Conservation (phyloP, 2,797 vertebrate genomes). For the Falco berigora region DNA sequence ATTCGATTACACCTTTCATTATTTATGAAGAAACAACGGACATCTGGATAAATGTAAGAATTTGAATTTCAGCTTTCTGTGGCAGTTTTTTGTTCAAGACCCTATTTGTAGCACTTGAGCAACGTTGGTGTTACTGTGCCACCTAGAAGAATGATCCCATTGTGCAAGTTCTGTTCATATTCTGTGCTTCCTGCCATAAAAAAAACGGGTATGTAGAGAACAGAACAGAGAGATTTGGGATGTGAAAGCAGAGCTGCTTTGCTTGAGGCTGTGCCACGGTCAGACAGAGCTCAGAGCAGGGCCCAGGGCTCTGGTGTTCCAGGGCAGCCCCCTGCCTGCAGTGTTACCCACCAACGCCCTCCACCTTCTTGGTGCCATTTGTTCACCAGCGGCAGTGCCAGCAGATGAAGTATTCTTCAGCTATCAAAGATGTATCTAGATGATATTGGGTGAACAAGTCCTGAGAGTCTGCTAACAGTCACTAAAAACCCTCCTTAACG, state of each 20-base stretch:
- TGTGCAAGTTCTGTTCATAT: not conserved
- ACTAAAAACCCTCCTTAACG: not conserved
- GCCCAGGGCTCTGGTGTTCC: not conserved
- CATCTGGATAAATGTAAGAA: slow-evolving; percentile 82
- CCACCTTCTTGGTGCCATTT: not conserved
- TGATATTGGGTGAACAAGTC: not conserved
- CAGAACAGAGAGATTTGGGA: not conserved
- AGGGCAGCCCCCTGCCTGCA: not conserved
- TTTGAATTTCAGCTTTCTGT: not conserved
- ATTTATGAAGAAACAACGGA: slow-evolving; percentile 82
- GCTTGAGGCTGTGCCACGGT: not conserved
- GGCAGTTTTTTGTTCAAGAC: not conserved
- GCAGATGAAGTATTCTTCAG: not conserved
- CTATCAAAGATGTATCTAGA: not conserved
- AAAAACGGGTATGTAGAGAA: not conserved
- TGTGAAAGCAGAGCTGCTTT: not conserved
- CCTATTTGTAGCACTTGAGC: not conserved
- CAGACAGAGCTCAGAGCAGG: not conserved
- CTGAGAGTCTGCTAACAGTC: not conserved
- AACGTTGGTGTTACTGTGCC: not conserved
- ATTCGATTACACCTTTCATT: slow-evolving; percentile 76
- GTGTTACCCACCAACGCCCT: not conserved
- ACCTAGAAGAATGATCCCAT: not conserved
- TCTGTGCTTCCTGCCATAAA: not conserved
- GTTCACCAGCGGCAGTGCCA: not conserved